Base-by-base conservation (phyloP, 2,888 invertebrate genomes). In the Linyphia triangularis region DNA sequence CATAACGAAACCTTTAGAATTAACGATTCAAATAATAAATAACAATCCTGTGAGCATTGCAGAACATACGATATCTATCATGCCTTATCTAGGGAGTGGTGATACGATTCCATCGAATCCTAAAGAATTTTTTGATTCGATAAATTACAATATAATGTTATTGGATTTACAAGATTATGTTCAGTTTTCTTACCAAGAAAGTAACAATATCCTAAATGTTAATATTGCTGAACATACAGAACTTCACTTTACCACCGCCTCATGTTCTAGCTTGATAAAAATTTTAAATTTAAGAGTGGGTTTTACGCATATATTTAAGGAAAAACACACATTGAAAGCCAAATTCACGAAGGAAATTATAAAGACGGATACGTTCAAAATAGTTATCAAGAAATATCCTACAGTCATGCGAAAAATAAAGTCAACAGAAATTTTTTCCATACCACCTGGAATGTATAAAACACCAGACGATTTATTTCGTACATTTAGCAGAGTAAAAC, bases 401-500 rank as follows among this genome's bases (percentile, higher is more conserved):
- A 9, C 19, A 26, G 67, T 0, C n/a, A 10, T 7, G 0, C 19
- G n/a, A 57, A 16, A 16, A n/a, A 22, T 1, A 30, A 51, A 28
- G n/a, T 22, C 51, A n/a, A 33, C 24, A 10, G 28, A 57, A 24
- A 7, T 67, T 16, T n/a, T 84, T 33, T 13, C 2, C 10, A 5
- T 84, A 57, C 22, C 30, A 19, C 33, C 43, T 1, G 75, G 75
- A 10, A 67, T 84, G 59, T 84, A 84, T 24, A 75, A 51, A 75
- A 33, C 33, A 26, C 16, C 63, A 19, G 6, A 33, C 30, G 24
- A 28, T 16, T 77, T 77, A 16, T 69, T 77, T 57, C 26, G 51
- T 0, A 70, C 26, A 9, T 72, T 85, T 72, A 43, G 16, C 3
- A 61, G 63, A 28, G 37, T 19, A n/a, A 70, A 13, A 26, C 16